Evolutionary conservation across 2,113 vertebrate species (phyloP).

Genomic region (Lepidothrix coronata): DNA sequence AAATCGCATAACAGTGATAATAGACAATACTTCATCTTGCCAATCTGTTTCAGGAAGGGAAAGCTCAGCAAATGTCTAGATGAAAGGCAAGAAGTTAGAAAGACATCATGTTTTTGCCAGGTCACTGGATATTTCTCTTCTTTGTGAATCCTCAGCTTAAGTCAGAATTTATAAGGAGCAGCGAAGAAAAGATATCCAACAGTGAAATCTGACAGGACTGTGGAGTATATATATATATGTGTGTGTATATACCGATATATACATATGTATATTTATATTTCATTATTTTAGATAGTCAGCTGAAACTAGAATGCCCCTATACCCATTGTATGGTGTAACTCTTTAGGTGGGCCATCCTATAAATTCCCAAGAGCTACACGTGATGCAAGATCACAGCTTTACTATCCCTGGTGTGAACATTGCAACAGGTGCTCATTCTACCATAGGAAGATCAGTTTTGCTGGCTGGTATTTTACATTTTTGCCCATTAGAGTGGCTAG

Average conservation of each 20-base stretch:
- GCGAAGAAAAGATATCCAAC: background rate
- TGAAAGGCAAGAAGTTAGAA: background rate
- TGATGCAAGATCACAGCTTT: accelerated
- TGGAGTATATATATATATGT: background rate
- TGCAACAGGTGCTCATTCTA: background rate
- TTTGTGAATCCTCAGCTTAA: background rate
- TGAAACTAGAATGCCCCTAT: background rate
- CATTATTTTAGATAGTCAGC: background rate
- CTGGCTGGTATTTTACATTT: background rate
- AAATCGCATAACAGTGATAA: background rate
- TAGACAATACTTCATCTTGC: background rate
- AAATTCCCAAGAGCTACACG: background rate
- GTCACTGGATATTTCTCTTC: background rate
- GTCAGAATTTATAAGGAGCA: background rate
- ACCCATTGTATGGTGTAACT: background rate
- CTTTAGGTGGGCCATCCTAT: background rate
- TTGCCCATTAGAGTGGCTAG: background rate
- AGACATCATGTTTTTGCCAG: background rate
- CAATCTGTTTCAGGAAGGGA: background rate
- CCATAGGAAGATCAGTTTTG: background rate
- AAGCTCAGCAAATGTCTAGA: background rate
- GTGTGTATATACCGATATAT: background rate
- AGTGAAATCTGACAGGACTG: background rate
- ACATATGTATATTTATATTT: background rate
- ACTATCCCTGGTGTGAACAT: background rate